Evolutionary conservation across 2,113 vertebrate genomes (phyloP).

Genomic region (Azemiops feae): DNA sequence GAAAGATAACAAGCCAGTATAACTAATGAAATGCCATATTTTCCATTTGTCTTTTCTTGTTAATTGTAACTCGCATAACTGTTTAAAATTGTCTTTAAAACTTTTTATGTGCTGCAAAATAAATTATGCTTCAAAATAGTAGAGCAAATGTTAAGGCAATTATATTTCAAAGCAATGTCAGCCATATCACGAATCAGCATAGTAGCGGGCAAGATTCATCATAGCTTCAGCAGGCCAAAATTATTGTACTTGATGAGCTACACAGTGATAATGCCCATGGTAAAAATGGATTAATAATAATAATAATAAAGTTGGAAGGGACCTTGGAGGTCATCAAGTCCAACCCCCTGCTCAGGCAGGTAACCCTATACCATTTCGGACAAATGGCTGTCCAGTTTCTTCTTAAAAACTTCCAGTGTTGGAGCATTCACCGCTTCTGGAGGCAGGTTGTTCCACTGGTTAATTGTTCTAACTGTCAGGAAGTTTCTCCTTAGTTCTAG

Average conservation of each 20-base stretch:
- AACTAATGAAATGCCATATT: constrained; percentile 52
- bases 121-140: not conserved
- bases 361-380: too few relatives aligned
- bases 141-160: too few relatives aligned
- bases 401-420: too few relatives aligned
- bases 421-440: too few relatives aligned
- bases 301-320: too few relatives aligned
- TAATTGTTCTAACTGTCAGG: too few relatives aligned
- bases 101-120: constrained; percentile 15
- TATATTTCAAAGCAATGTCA: not conserved
- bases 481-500: too few relatives aligned
- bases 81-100: constrained; percentile 61
- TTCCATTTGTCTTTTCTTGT: constrained; percentile 62
- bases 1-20: not conserved
- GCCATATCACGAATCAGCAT: not conserved
- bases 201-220: not conserved
- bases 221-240: not conserved
- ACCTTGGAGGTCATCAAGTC: too few relatives aligned
- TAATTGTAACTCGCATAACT: constrained; percentile 59
- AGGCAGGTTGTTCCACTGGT: too few relatives aligned
- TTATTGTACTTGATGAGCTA: not conserved
- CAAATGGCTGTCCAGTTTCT: too few relatives aligned
- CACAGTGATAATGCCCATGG: not conserved
- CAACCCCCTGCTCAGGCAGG: too few relatives aligned
- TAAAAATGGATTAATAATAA: not conserved